These are phyloP conservation scores for Nerophis ophidion DNA, from an alignment of 2,113 vertebrate species.

Conservation along the genomic window DNA sequence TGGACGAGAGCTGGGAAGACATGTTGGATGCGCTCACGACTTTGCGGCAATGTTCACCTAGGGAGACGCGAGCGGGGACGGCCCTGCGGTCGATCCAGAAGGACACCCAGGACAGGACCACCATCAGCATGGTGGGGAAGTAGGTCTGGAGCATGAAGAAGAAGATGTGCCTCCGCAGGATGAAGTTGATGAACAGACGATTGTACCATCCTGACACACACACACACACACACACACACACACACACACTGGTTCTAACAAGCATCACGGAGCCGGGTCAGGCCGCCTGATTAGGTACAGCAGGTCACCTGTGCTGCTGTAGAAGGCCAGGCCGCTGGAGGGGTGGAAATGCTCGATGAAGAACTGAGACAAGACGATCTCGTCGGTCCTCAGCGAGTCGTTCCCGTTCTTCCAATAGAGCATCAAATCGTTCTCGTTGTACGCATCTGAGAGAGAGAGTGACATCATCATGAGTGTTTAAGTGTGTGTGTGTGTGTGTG, in stretches of 20 bases:
- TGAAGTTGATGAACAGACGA: constrained; percentile 88
- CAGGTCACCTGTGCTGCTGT: constrained; percentile 82
- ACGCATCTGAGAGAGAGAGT: constrained; percentile 73
- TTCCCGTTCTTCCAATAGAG: constrained; percentile 90
- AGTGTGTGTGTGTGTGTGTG: constrained; percentile 13
- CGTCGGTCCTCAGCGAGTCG: constrained; percentile 83
- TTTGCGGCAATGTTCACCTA: constrained; percentile 68
- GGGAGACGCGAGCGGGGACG: constrained; percentile 85
- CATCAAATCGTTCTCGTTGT: constrained; percentile 90
- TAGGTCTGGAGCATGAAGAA: constrained; percentile 94
- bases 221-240: constrained; percentile 4
- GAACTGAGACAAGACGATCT: constrained; percentile 88
- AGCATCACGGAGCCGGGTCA: neutral
- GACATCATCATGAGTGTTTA: neutral
- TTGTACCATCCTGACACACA: constrained; percentile 83
- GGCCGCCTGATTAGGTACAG: neutral
- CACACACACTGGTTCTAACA: neutral
- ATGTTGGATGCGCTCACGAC: neutral
- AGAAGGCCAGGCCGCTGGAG: constrained; percentile 85
- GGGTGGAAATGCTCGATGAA: constrained; percentile 88
- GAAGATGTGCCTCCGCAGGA: constrained; percentile 87
- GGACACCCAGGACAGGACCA: constrained; percentile 90
- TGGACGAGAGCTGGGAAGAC: no score
- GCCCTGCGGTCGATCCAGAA: constrained; percentile 92
- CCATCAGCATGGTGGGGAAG: constrained; percentile 92